phyloP scores from a whole-genome alignment of 2,113 vertebrate genomes.

The Siniperca chuatsi region DNA sequence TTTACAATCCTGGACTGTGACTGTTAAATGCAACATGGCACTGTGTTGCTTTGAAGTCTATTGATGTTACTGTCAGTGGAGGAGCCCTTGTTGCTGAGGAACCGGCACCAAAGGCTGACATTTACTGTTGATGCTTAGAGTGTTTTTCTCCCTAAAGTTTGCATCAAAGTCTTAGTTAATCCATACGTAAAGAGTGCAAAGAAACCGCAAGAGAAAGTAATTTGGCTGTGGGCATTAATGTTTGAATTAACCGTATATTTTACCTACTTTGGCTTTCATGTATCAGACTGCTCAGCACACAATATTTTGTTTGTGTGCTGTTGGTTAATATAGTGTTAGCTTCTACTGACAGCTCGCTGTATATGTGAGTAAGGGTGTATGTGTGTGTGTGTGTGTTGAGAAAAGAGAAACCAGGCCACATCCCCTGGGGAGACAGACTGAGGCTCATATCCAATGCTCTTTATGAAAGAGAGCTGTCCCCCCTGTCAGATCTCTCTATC shows the following conservation, averaged over 20 bases:
- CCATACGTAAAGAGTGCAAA: background rate
- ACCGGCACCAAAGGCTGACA: constrained; percentile 13
- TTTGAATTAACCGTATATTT: constrained; percentile 3
- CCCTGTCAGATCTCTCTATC: constrained; percentile 68
- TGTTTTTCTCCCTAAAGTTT: constrained; percentile 10
- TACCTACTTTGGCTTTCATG: background rate
- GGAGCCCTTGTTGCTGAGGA: background rate
- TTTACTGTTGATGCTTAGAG: background rate
- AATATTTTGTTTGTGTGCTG: constrained; percentile 25
- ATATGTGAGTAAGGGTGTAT: constrained; percentile 15
- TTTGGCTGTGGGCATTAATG: constrained; percentile 1
- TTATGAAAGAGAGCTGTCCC: constrained; percentile 74
- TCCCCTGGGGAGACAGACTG: constrained; percentile 70
- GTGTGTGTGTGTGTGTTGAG: constrained; percentile 21
- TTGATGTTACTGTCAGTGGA: background rate
- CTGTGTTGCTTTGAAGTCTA: constrained; percentile 19
- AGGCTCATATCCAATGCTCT: constrained; percentile 82
- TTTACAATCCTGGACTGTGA: background rate
- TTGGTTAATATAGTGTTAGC: constrained; percentile 31
- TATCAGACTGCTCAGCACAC: background rate
- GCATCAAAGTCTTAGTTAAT: constrained; percentile 14
- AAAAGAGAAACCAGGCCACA: constrained; percentile 73
- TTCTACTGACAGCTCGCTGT: constrained; percentile 33
- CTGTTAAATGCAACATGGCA: constrained; percentile 21
- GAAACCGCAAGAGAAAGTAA: background rate